phyloP scores from a whole-genome alignment of 1,140 invertebrate species.

The Philopotamus ludificatus region DNA sequence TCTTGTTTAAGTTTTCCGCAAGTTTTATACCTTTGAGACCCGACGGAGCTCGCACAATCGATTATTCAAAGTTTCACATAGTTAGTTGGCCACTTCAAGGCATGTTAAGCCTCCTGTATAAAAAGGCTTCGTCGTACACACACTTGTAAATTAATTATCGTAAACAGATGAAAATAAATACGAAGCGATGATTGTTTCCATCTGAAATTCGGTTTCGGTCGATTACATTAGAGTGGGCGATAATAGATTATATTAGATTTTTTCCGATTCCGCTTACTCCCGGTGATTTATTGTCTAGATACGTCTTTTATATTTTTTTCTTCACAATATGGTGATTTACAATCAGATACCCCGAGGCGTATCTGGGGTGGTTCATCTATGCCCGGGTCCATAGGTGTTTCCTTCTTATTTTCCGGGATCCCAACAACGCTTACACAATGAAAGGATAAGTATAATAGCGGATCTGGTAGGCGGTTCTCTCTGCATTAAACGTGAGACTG shows the following conservation, averaged over 20 bases:
- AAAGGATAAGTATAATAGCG: conserved; percentile 23
- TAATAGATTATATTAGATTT: too few species aligned
- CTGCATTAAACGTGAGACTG: conserved; percentile 17
- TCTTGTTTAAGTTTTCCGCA: conserved; percentile 9
- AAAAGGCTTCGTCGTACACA: not conserved
- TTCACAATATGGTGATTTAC: conserved; percentile 20
- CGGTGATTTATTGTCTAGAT: conserved; percentile 18
- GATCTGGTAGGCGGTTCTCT: conserved; percentile 1
- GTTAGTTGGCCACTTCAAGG: not conserved
- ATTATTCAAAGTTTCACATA: not conserved
- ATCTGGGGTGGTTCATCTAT: not conserved
- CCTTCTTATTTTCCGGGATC: conserved; percentile 3
- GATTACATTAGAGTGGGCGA: too few species aligned
- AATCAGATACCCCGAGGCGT: conserved; percentile 1
- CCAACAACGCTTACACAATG: not conserved
- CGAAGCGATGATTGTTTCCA: too few species aligned
- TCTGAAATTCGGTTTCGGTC: too few species aligned
- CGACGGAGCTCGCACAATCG: not conserved
- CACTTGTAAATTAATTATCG: too few species aligned
- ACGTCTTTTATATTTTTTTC: conserved; percentile 1
- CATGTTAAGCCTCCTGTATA: not conserved
- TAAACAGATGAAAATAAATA: too few species aligned
- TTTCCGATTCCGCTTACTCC: not conserved
- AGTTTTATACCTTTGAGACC: not conserved
- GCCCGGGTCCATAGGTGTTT: not conserved